These are phyloP conservation scores for Acanthoscelides obtectus DNA, from an alignment of 2,888 invertebrate genomes.

Conservation along the genomic window DNA sequence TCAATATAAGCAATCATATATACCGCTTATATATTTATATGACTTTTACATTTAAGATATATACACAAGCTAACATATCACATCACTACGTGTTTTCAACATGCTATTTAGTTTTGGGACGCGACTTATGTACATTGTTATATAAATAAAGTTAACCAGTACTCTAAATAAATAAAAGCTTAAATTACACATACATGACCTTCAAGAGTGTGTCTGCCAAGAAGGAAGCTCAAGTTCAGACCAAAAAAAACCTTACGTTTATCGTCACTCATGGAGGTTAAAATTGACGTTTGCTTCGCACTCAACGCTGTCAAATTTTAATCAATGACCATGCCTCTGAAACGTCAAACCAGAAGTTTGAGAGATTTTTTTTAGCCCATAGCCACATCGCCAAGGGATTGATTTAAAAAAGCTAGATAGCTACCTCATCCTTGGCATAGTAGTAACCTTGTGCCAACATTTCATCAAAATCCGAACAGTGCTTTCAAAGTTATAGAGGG, in stretches of 20 bases:
- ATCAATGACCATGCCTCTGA: no score
- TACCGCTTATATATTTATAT: conserved; percentile 24
- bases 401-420: no score
- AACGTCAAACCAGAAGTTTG: no score
- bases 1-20: neutral
- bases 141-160: neutral
- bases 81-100: conserved; percentile 39
- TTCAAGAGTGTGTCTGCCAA: neutral
- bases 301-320: no score
- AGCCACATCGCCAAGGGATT: no score
- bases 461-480: no score
- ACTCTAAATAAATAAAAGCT: neutral
- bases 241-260: neutral
- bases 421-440: no score
- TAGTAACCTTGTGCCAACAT: no score
- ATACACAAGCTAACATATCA: conserved; percentile 43
- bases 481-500: no score
- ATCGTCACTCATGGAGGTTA: no score
- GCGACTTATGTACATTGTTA: conserved; percentile 6
- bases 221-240: neutral
- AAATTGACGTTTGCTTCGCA: no score
- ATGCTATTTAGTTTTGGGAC: conserved; percentile 29
- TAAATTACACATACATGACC: neutral
- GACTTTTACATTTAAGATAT: conserved; percentile 32
- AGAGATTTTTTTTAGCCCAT: no score